phyloP scores from a whole-genome alignment of 2,797 vertebrate species.

The Eulemur mongoz region DNA sequence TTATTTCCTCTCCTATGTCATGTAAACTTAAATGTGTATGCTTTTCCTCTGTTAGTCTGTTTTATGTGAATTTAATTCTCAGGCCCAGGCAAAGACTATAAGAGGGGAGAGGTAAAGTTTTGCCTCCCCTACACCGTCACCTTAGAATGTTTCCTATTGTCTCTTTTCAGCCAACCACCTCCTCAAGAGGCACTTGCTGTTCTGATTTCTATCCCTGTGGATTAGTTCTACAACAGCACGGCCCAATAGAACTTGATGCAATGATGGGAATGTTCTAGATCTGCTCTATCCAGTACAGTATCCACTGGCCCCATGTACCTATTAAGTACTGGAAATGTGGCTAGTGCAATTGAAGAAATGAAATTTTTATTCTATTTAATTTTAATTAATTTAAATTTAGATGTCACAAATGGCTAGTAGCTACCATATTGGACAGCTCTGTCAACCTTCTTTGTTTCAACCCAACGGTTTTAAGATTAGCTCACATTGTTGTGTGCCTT shows the following conservation, averaged over 20 bases:
- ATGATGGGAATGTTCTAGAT: neutral
- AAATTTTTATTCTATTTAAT: neutral
- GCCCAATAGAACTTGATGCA: neutral
- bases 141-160: neutral
- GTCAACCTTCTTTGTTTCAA: neutral
- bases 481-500: neutral
- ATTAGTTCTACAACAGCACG: neutral
- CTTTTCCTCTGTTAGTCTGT: neutral
- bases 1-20: neutral
- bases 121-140: neutral
- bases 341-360: neutral
- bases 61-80: neutral
- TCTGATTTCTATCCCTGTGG: neutral
- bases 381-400: neutral
- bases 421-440: neutral
- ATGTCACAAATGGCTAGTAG: neutral
- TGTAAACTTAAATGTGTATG: neutral
- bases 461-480: neutral
- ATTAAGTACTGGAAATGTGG: neutral
- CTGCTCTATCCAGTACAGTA: neutral
- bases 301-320: neutral
- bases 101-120: neutral
- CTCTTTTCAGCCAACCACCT: neutral
- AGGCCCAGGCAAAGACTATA: neutral
- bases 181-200: neutral